A percentile compares a stretch with the other conserved stretches of the same genome.
phyloP scores from a whole-genome alignment of 2,797 vertebrate species.

The Crypturellus tataupa region DNA sequence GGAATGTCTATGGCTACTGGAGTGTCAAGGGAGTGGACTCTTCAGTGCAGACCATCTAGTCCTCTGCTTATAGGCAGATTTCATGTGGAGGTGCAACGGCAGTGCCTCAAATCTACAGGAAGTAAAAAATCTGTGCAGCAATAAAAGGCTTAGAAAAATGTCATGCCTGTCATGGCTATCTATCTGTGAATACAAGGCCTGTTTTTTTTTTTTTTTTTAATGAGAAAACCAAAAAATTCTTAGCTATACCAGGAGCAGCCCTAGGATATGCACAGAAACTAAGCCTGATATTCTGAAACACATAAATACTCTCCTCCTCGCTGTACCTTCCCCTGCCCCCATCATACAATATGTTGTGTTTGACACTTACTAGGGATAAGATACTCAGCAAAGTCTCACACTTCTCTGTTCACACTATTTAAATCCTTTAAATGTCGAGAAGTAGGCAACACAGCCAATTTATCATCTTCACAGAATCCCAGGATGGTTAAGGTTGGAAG shows the following conservation, averaged over 20 bases:
- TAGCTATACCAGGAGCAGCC: neutral
- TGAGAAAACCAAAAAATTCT: neutral
- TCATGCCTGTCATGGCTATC: neutral
- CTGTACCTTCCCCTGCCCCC: neutral
- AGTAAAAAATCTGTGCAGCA: neutral
- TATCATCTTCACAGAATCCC: neutral
- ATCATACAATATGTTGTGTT: neutral
- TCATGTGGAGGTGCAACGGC: neutral
- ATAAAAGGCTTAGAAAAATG: rapidly evolving
- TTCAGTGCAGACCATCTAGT: neutral
- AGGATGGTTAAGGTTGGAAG: too few relatives aligned
- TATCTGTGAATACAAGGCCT: neutral
- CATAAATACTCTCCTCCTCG: neutral
- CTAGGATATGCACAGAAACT: neutral
- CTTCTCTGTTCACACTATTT: neutral
- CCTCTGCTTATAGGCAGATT: neutral
- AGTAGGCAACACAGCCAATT: neutral
- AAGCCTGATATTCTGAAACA: neutral
- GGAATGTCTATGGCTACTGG: neutral
- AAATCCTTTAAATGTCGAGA: neutral
- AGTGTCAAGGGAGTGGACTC: neutral
- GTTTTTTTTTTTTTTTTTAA: neutral
- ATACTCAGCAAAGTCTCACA: neutral
- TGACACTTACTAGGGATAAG: neutral
- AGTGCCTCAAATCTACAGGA: neutral